Conservation (phyloP, 2,888 invertebrate genomes). For the Leucophenga montana region DNA sequence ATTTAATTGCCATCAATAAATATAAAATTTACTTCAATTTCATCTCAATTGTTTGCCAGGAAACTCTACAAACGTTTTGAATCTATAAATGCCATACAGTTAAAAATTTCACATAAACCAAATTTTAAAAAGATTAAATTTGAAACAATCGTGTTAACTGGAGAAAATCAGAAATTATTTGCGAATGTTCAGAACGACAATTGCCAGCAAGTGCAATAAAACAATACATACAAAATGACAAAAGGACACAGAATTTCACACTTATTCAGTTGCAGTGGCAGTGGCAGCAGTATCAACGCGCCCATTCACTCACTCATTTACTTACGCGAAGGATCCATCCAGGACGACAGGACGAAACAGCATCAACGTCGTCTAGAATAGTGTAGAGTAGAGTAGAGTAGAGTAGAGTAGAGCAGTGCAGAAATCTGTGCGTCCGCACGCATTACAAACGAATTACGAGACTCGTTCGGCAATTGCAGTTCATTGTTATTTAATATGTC, state of each 20-base stretch:
- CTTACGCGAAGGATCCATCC: background rate
- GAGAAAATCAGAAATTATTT: constrained; percentile 57
- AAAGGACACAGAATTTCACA: constrained; percentile 28
- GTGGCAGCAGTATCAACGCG: background rate
- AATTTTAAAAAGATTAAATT: constrained; percentile 54
- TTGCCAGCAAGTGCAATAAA: constrained; percentile 42
- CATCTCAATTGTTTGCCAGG: too few relatives aligned
- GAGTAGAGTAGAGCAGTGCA: background rate
- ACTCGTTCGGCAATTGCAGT: constrained; percentile 66
- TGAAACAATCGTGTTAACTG: constrained; percentile 55
- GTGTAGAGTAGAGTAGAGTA: background rate
- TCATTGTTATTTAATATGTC: constrained; percentile 68
- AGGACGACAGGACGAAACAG: constrained; percentile 26
- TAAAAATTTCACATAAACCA: constrained; percentile 24
- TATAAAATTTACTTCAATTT: too few relatives aligned
- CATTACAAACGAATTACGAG: constrained; percentile 65
- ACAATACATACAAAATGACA: constrained; percentile 53
- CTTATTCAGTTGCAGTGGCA: background rate
- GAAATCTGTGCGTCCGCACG: constrained; percentile 65
- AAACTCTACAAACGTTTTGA: too few relatives aligned
- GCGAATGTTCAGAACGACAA: constrained; percentile 44
- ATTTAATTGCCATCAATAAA: too few relatives aligned
- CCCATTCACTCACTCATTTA: background rate
- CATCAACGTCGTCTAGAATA: background rate
- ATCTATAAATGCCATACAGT: too few relatives aligned